Evolutionary conservation across 2,888 invertebrate species (phyloP), one percentile per base, ranked within the genome.

Genomic region (Ochlodes sylvanus): DNA sequence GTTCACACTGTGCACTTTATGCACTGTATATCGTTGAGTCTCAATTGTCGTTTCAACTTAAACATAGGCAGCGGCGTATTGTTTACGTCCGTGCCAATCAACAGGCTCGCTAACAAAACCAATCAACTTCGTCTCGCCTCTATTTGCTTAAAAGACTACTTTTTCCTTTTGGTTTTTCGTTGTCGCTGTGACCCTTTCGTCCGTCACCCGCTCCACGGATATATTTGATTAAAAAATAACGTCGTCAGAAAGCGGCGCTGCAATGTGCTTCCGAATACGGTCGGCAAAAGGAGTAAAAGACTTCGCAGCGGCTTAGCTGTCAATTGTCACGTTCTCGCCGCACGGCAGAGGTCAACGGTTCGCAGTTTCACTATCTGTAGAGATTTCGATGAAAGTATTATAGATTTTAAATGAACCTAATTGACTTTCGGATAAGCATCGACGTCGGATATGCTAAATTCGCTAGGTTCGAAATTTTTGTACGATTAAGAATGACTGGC

Each of bases 201-300:
- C 85, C 90, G 90, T 93, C 92, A 91, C 89, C 88, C 90, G 91
- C 81, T 87, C 88, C 87, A 85, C 83, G 93, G 93, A 93, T 93
- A 93, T 93, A 93, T 94, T 94, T 93, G 93, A 93, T 94, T 93
- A 94, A 94, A 94, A 94, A 94, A 93, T 93, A 94, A 94, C 92
- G 93, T 93, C 93, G 92, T 92, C 93, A 92, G 93, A 92, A 92
- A 88, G 84, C 88, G 89, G 83, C 81, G 75, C 84, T 67, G 77
- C 76, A 74, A 72, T 75, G 77, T 75, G 76, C 84, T 79, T 79
- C 77, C 80, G 84, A 81, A 81, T 86, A 83, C 81, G 80, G 80
- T 79, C 75, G 76, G 79, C 77, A 92, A 92, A 91, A 90, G 85
- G 89, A 90, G 86, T 83, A 93, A 91, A 91, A 91, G 79, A 74